Base-by-base conservation (phyloP, 2,113 vertebrate genomes). In the Lathamus discolor region DNA sequence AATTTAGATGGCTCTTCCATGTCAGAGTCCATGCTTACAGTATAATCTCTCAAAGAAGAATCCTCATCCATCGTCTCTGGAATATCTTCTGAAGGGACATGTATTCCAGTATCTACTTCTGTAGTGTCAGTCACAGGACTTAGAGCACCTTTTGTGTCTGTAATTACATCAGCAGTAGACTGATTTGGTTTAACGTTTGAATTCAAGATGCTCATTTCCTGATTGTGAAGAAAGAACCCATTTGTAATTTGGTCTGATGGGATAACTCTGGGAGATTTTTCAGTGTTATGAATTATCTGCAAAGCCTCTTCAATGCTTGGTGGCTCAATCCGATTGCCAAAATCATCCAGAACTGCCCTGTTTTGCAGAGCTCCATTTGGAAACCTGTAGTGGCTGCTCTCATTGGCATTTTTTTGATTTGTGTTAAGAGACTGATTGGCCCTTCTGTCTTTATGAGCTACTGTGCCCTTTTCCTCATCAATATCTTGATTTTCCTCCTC, bases 41-140 rank as follows among this genome's bases (percentile, higher is more conserved):
- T 99, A 85, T 99, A 99, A 96, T 99, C 99, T 93, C 98, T 98
- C 93, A 99, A 97, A 57, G 99, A 99, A 41, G 99, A 99, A 94
- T 99, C 99, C 89, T 99, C 99, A 89, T 99, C 99, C 96, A 99
- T 98, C 3, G 99, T 99, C 94, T 99, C 98, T 27, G 99, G 99
- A 93, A 99, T 99, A 95, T 99, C 99, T 91, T 99, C 99, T 55
- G 99, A 99, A 28, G 97, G 98, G 73, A 99, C 98, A 27, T 99
- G 99, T 94, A 99, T 99, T 83, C 99, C 99, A 6, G 99, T 99
- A 95, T 99, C 99, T 18, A 99, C 98, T 96, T 99, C 99, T 10
- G 99, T 99, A 67, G 97, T 99, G 96, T 99, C 99, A 54, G 98
- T 98, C 52, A 98, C 59, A 20, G 99, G 98, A 94, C 99, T 99